These are phyloP conservation scores for Ormyrus nitidulus DNA, from an alignment of 2,888 invertebrate species.

Conservation along the genomic window DNA sequence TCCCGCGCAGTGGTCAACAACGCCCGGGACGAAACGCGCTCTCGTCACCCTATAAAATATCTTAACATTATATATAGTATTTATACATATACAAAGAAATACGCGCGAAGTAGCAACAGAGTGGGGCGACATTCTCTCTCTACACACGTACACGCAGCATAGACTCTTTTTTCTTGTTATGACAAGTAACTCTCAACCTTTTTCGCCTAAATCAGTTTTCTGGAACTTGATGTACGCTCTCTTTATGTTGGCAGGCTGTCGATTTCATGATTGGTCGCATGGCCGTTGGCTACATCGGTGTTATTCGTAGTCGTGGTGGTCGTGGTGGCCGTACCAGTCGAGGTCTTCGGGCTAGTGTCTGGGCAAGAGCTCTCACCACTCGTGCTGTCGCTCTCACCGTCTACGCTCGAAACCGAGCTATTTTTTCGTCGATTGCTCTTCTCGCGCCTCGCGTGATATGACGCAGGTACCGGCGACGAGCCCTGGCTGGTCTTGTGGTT, in stretches of 20 bases:
- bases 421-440: slow-evolving; percentile 60
- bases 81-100: slow-evolving; percentile 23
- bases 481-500: slow-evolving; percentile 60
- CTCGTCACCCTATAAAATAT: slow-evolving; percentile 18
- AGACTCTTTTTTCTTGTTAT: too few species aligned
- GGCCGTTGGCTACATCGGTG: slow-evolving; percentile 58
- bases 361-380: slow-evolving; percentile 61
- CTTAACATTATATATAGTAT: slow-evolving; percentile 16
- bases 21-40: slow-evolving; percentile 3
- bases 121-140: slow-evolving; percentile 28
- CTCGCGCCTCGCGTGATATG: slow-evolving; percentile 61
- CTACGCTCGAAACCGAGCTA: slow-evolving; percentile 72
- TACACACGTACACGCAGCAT: slow-evolving; percentile 48
- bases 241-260: slow-evolving; percentile 65
- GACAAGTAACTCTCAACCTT: too few species aligned
- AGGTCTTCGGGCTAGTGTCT: slow-evolving; percentile 53
- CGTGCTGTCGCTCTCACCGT: slow-evolving; percentile 76
- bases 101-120: slow-evolving; percentile 42
- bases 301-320: slow-evolving; percentile 5
- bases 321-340: slow-evolving; percentile 14
- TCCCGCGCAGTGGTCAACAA: neutral
- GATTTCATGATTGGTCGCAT: slow-evolving; percentile 61
- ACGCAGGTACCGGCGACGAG: slow-evolving; percentile 59
- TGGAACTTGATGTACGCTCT: neutral
- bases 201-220: too few species aligned